Evolutionary conservation across 2,113 vertebrate genomes (phyloP).

Genomic region (Uria lomvia): DNA sequence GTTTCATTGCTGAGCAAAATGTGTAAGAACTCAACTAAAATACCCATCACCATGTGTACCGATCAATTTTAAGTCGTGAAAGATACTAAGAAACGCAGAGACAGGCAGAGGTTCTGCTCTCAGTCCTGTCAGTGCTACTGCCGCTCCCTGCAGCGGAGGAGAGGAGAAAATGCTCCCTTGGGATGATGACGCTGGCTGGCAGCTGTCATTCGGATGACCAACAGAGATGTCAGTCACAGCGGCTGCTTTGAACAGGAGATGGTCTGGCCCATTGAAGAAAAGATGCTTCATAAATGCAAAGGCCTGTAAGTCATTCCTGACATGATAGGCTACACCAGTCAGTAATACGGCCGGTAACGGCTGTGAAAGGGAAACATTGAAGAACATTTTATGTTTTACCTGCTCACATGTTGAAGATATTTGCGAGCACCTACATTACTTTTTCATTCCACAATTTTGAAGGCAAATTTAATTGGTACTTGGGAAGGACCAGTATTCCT

Average conservation of each 20-base stretch:
- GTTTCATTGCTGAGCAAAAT: neutral
- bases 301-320: neutral
- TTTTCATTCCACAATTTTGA: neutral
- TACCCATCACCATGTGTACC: accelerated
- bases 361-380: neutral
- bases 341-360: neutral
- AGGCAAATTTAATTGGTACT: neutral
- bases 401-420: neutral
- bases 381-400: neutral
- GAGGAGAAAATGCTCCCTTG: neutral
- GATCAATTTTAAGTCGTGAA: neutral
- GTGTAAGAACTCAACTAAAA: neutral
- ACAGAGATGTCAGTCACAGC: neutral
- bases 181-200: neutral
- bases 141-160: accelerated
- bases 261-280: neutral
- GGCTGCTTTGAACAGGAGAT: neutral
- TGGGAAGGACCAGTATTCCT: neutral
- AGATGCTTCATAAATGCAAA: neutral
- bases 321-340: neutral
- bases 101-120: neutral
- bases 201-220: neutral
- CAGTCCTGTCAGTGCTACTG: neutral
- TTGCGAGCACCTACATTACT: neutral
- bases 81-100: neutral